A percentile compares a stretch with the other conserved stretches of the same genome.
Evolutionary conservation across 2,797 vertebrate genomes (phyloP).

Genomic region (Chelmon rostratus): DNA sequence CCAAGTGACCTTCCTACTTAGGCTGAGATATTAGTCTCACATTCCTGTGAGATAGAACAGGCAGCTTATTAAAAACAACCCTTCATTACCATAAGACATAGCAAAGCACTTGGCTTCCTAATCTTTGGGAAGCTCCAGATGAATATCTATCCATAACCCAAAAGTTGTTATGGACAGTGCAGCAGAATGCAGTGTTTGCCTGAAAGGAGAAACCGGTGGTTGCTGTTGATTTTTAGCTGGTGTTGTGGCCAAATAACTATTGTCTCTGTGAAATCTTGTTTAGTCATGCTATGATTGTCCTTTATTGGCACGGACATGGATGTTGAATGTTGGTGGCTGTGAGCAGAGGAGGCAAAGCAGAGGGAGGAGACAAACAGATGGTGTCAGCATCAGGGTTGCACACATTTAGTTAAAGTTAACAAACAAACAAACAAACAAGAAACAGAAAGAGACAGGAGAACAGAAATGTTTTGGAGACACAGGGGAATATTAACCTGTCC

Average conservation of each 20-base stretch:
- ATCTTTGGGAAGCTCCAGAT: conserved; percentile 78
- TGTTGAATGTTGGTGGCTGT: conserved; percentile 60
- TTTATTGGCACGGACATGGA: conserved; percentile 66
- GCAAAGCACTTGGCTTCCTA: conserved; percentile 80
- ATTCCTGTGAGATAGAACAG: conserved; percentile 69
- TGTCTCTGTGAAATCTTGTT: conserved; percentile 75
- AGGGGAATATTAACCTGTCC: conserved; percentile 33
- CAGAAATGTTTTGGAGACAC: conserved; percentile 20
- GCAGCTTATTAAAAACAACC: conserved; percentile 84
- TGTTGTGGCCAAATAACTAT: conserved; percentile 64
- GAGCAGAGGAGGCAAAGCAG: conserved; percentile 43
- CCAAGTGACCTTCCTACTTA: conserved; percentile 74
- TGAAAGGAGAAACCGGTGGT: conserved; percentile 25
- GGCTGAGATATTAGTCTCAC: conserved; percentile 80
- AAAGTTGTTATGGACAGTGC: conserved; percentile 55
- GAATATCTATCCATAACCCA: conserved; percentile 70
- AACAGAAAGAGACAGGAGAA: conserved; percentile 8
- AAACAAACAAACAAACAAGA: too few species aligned
- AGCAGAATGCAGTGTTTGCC: conserved; percentile 39
- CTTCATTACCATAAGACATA: conserved; percentile 85
- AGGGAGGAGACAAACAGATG: conserved; percentile 59
- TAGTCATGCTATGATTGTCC: conserved; percentile 63
- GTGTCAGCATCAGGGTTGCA: conserved; percentile 54
- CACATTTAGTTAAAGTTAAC: conserved; percentile 45
- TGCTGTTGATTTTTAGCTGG: conserved; percentile 44